A percentile compares a stretch with the other conserved stretches of the same genome.
These are phyloP conservation scores for Phylloscopus collybita DNA, from an alignment of 2,797 vertebrate genomes.

Conservation along the genomic window DNA sequence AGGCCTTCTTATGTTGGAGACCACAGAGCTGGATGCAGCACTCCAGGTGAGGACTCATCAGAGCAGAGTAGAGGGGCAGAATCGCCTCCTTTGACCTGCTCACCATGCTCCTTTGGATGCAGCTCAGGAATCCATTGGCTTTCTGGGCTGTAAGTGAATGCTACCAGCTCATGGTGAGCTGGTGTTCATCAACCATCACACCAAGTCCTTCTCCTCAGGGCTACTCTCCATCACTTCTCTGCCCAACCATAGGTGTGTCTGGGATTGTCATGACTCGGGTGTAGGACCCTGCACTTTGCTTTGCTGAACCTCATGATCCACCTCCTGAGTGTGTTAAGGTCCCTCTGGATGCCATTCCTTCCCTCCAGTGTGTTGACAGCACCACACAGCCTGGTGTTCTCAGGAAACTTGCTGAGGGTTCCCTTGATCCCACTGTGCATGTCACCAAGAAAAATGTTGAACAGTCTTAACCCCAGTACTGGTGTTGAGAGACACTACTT, in stretches of 20 bases:
- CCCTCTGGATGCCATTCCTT: not conserved
- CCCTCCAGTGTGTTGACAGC: not conserved
- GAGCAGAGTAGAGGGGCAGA: not conserved
- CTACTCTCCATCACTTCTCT: not conserved
- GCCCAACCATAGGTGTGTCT: not conserved
- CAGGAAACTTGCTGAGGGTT: not conserved
- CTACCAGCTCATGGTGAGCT: not conserved
- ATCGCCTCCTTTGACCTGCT: not conserved
- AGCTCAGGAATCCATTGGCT: not conserved
- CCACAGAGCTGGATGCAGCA: not conserved
- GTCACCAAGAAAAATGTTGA: not conserved
- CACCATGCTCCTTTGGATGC: not conserved
- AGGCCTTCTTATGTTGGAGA: not conserved
- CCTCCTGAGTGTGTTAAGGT: not conserved
- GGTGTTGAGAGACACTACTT: too few relatives aligned
- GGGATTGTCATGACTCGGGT: not conserved
- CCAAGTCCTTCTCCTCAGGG: not conserved
- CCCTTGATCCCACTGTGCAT: not conserved
- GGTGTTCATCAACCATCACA: not conserved
- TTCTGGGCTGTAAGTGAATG: not conserved
- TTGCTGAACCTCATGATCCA: not conserved
- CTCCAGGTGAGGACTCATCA: not conserved
- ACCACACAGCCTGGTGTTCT: not conserved
- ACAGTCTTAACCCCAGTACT: rapidly evolving
- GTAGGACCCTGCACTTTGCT: not conserved